Evolutionary conservation across 1,140 invertebrate genomes (phyloP).

Genomic region (Augochlora pura): DNA sequence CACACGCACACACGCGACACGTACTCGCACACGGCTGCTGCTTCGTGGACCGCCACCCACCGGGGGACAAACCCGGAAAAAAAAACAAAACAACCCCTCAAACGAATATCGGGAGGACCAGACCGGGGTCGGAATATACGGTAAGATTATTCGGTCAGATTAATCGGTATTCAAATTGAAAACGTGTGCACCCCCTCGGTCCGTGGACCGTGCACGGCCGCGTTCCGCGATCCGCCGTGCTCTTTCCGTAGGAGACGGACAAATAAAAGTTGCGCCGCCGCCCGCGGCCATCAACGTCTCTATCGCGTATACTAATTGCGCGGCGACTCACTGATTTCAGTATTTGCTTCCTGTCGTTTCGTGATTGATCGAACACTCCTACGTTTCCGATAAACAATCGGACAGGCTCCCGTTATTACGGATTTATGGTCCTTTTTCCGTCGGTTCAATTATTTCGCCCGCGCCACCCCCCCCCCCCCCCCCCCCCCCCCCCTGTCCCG

Average conservation of each 20-base stretch:
- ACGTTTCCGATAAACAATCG: conserved; percentile 9
- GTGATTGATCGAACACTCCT: conserved; percentile 23
- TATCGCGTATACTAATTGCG: conserved; percentile 48
- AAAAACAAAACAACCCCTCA: conserved; percentile 50
- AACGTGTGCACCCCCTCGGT: neutral
- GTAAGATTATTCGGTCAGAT: conserved; percentile 51
- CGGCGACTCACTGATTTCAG: conserved; percentile 17
- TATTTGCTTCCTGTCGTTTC: conserved; percentile 14
- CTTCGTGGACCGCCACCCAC: too few species aligned
- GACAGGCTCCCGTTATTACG: conserved; percentile 1
- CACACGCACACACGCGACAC: too few species aligned
- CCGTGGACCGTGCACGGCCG: too few species aligned
- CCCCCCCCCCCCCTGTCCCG: too few species aligned
- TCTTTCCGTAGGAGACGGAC: neutral
- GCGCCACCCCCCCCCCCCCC: too few species aligned
- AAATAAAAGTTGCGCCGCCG: conserved; percentile 18
- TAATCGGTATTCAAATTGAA: conserved; percentile 51
- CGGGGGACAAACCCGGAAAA: too few species aligned
- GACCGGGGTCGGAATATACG: conserved; percentile 33
- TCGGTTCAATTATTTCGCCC: too few species aligned
- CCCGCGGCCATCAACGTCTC: conserved; percentile 43
- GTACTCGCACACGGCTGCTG: too few species aligned
- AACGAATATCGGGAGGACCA: conserved; percentile 60
- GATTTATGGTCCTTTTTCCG: neutral
- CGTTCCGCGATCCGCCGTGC: neutral